phyloP scores from a whole-genome alignment of 2,113 vertebrate genomes.

The Acanthisitta chloris region DNA sequence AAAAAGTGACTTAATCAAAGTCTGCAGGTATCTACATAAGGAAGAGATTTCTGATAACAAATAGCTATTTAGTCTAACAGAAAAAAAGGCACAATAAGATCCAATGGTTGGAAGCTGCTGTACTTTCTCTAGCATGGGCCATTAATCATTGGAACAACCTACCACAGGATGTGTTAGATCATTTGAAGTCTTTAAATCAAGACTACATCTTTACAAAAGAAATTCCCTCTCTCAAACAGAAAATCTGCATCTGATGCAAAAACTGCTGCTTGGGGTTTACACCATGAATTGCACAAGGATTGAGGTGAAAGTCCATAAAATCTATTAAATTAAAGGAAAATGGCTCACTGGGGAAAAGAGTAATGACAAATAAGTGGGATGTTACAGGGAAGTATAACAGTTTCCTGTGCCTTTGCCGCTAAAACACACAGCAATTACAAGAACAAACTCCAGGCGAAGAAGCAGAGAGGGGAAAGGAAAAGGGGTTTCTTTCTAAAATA shows the following conservation, averaged over 20 bases:
- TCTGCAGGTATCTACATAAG: conserved; percentile 49
- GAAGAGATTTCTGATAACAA: conserved; percentile 60
- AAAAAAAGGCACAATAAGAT: conserved; percentile 45
- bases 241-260: conserved; percentile 22
- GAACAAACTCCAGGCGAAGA: background rate
- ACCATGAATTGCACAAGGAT: background rate
- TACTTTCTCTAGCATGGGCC: conserved; percentile 35
- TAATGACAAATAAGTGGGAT: background rate
- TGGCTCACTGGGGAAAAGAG: background rate
- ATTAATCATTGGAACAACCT: conserved; percentile 64
- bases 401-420: background rate
- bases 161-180: conserved; percentile 53
- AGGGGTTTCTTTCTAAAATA: background rate
- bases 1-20: conserved; percentile 46
- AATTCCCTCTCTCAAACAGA: background rate
- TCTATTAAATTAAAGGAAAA: background rate
- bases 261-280: background rate
- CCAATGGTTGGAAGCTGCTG: conserved; percentile 14
- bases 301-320: background rate
- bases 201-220: conserved; percentile 38
- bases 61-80: conserved; percentile 42
- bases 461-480: background rate
- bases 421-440: background rate
- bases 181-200: conserved; percentile 56
- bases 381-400: background rate